Evolutionary conservation across 2,797 vertebrate species (phyloP), one percentile per base, ranked within the genome.

Genomic region (Channallabes apus): DNA sequence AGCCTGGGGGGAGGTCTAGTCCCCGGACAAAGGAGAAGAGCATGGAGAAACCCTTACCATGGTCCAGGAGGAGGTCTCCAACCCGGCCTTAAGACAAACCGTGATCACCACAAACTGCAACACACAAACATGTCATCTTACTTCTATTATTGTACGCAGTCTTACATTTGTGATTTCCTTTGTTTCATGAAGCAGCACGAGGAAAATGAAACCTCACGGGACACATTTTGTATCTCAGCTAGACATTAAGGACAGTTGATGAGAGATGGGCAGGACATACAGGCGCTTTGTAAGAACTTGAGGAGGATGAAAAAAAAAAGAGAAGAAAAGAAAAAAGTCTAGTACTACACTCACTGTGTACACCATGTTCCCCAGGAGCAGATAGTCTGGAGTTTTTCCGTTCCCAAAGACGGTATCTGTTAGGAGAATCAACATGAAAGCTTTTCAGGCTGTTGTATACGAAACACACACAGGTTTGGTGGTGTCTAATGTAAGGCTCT

Each of bases 51-150:
- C 20, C 12, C 97, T 95, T 94, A 99, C 98, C 96, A 96, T 96
- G 35, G 98, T 99, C 98, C 98, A 99, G 14, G 98, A 98, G 0
- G 98, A 98, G 0, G 98, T 99, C 92, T 99, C 98, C 59, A 99
- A 92, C 80, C 98, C 98, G 46, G 98, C 98, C 95, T 99, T 99
- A 89, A 99, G 94, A 94, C 98, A 99, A 88, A 99, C 98, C 32
- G 98, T 99, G 93, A 99, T 98, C 91, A 99, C 98, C 89, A 99
- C 98, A 94, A 98, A 99, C 98, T 99, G 89, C 32, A 64, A 91
- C 51, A 90, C 87, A 94, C 82, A 67, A 24, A 81, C 27, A 29
- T 2, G 2, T 3, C 41, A 4, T 65, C n/a, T 80, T 41, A 79
- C 22, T 27, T 64, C 35, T 41, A 77, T 32, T 35, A 12, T 6